Conservation (phyloP, 2,888 invertebrate genomes). For the Latheticus oryzae region DNA sequence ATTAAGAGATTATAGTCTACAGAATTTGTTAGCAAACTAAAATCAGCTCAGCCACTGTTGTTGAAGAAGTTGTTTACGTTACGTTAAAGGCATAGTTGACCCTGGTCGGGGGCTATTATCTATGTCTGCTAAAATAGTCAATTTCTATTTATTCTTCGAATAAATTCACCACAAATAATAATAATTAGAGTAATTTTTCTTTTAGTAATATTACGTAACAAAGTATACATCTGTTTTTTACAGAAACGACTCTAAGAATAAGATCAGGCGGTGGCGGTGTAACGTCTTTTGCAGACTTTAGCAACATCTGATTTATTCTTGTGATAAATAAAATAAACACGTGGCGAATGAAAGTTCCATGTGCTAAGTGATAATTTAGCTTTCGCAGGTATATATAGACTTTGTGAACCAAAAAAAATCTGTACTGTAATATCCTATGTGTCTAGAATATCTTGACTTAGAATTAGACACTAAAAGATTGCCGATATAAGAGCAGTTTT, state of each 20-base stretch:
- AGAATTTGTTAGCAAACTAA: too few relatives aligned
- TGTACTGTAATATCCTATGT: too few relatives aligned
- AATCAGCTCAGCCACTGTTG: too few relatives aligned
- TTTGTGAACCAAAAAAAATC: too few relatives aligned
- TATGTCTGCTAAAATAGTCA: conserved; percentile 19
- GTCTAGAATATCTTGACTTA: too few relatives aligned
- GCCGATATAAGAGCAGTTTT: too few relatives aligned
- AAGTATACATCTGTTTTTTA: not conserved
- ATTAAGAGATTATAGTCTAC: too few relatives aligned
- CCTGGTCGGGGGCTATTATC: conserved; percentile 38
- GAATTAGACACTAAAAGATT: too few relatives aligned
- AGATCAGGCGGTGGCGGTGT: conserved; percentile 6
- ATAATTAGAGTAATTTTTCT: too few relatives aligned
- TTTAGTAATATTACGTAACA: conserved; percentile 6
- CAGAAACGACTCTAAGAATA: conserved; percentile 11
- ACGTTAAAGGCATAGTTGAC: conserved; percentile 34
- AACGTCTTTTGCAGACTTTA: conserved; percentile 9
- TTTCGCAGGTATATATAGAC: too few relatives aligned
- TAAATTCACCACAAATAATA: too few relatives aligned
- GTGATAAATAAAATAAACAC: conserved; percentile 10
- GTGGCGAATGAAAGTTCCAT: conserved; percentile 9
- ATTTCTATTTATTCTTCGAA: conserved; percentile 6
- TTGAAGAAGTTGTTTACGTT: conserved; percentile 38
- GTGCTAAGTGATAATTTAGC: too few relatives aligned
- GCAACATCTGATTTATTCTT: conserved; percentile 5